A percentile compares a stretch with the other conserved stretches of the same genome.
Conservation (phyloP, 2,113 vertebrate genomes). For the Oreochromis tanganicae region DNA sequence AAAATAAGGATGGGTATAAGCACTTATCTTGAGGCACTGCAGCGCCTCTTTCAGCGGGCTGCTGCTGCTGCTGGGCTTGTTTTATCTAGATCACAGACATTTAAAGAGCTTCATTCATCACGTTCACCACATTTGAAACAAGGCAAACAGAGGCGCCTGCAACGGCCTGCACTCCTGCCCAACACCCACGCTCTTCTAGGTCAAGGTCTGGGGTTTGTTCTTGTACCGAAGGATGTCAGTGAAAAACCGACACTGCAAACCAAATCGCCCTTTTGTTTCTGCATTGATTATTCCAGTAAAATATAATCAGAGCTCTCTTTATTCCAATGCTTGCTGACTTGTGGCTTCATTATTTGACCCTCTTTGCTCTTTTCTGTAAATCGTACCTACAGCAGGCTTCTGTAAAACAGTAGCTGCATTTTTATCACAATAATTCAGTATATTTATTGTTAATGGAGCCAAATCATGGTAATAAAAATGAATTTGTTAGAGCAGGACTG, state of each 20-base stretch:
- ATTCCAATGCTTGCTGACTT: not conserved
- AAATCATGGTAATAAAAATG: not conserved
- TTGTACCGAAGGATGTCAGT: not conserved
- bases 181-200: slow-evolving; percentile 21
- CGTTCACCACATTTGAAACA: slow-evolving; percentile 22
- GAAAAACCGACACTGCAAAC: not conserved
- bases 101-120: slow-evolving; percentile 57
- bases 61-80: not conserved
- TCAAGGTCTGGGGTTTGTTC: slow-evolving; percentile 32
- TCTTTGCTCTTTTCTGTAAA: not conserved
- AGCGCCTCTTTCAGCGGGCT: not conserved
- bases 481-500: not conserved
- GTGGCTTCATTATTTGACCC: not conserved
- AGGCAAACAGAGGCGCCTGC: slow-evolving; percentile 23
- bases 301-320: not conserved
- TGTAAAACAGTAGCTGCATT: not conserved
- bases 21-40: not conserved
- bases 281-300: not conserved
- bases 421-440: not conserved
- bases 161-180: not conserved
- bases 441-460: not conserved
- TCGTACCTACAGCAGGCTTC: not conserved
- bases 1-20: too few relatives aligned
- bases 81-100: slow-evolving; percentile 54
- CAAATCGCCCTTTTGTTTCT: not conserved